Evolutionary conservation across 2,888 invertebrate species (phyloP).

Genomic region (Linnaemya tessellans): DNA sequence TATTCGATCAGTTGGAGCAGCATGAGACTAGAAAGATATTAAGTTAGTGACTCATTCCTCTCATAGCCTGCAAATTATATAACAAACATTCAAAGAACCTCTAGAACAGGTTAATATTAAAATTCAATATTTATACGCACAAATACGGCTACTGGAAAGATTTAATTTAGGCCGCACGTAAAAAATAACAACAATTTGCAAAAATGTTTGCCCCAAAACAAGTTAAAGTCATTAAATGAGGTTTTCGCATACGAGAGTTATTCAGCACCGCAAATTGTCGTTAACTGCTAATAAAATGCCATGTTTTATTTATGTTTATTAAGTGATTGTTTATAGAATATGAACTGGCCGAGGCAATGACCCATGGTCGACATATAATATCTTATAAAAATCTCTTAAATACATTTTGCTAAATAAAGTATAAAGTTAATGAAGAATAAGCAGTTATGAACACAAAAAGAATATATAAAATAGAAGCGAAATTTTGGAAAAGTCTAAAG

Average conservation of each 20-base stretch:
- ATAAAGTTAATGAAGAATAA: too few species aligned
- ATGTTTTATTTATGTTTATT: too few species aligned
- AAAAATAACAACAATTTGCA: background rate
- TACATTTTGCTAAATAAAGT: too few species aligned
- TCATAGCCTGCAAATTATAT: conserved; percentile 31
- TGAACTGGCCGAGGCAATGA: too few species aligned
- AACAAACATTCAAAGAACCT: conserved; percentile 6
- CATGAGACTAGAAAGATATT: conserved; percentile 40
- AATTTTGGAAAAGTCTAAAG: too few species aligned
- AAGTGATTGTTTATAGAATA: too few species aligned
- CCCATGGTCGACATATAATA: too few species aligned
- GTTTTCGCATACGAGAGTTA: background rate
- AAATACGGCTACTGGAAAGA: background rate
- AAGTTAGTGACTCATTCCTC: conserved; percentile 23
- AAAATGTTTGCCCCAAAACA: background rate
- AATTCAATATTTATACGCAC: background rate
- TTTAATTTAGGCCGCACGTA: conserved; percentile 4
- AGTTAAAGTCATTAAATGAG: background rate
- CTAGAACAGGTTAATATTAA: conserved; percentile 17
- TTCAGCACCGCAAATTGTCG: too few species aligned
- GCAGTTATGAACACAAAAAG: too few species aligned
- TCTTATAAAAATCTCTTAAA: too few species aligned
- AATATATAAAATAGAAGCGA: too few species aligned
- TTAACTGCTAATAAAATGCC: too few species aligned
- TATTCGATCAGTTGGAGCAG: conserved; percentile 48